phyloP scores from a whole-genome alignment of 2,888 invertebrate species.

The Cyclophora punctaria region DNA sequence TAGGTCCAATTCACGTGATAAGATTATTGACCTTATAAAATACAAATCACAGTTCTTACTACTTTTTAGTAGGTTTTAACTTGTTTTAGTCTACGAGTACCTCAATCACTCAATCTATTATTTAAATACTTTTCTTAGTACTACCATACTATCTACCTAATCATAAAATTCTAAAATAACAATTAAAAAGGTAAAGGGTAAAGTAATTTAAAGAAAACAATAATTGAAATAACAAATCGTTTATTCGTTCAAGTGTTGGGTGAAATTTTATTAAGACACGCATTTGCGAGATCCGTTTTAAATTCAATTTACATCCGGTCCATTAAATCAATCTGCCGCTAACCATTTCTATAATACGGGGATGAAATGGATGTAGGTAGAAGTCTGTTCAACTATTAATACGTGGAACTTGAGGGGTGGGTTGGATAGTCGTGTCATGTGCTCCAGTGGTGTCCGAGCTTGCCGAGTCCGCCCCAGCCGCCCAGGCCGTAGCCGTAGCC shows the following conservation, averaged over 20 bases:
- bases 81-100: no score
- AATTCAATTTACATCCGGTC: slow-evolving; percentile 40
- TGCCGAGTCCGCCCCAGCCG: slow-evolving; percentile 1
- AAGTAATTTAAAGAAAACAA: slow-evolving; percentile 6
- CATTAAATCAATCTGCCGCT: slow-evolving; percentile 51
- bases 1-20: no score
- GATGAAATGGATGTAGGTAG: slow-evolving; percentile 62
- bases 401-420: slow-evolving; percentile 24
- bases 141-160: neutral
- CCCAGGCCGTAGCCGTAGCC: slow-evolving; percentile 11
- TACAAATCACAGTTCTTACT: no score
- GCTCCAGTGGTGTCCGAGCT: slow-evolving; percentile 9
- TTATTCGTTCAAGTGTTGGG: slow-evolving; percentile 22
- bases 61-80: no score
- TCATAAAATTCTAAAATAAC: neutral
- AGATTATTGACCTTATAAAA: no score
- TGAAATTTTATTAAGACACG: slow-evolving; percentile 39
- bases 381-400: slow-evolving; percentile 41
- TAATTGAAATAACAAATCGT: neutral
- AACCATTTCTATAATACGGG: slow-evolving; percentile 51
- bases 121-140: neutral
- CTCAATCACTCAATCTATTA: neutral
- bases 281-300: slow-evolving; percentile 30
- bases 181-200: neutral
- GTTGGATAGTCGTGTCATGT: slow-evolving; percentile 9